Evolutionary conservation across 2,888 invertebrate genomes (phyloP), one percentile per base, ranked within the genome.

Genomic region (Oxystoma pomonae): DNA sequence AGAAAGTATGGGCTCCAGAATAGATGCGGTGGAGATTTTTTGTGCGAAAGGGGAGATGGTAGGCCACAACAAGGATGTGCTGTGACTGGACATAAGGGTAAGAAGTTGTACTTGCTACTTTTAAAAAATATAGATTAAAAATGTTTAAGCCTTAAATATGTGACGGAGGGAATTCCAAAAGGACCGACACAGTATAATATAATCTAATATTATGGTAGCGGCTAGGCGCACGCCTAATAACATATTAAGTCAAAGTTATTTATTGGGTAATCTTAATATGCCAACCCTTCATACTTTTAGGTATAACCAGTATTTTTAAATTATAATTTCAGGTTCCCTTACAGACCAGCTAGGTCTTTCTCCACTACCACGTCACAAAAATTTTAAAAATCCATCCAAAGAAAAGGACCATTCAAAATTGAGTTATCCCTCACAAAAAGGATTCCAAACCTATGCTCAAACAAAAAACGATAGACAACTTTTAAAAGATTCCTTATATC

Each of bases 281-380:
- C n/a, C n/a, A n/a, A n/a, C n/a, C n/a, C n/a, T n/a, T n/a, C n/a
- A n/a, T n/a, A n/a, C n/a, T n/a, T n/a, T n/a, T n/a, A n/a, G n/a
- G n/a, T n/a, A n/a, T n/a, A n/a, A n/a, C n/a, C n/a, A n/a, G n/a
- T n/a, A n/a, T n/a, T n/a, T 50, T 50, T 12, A 50, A 12, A 50
- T 50, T 50, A 12, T 51, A 21, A 17, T 66, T 67, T 49, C 57
- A 67, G 67, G 56, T 19, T 18, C 50, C 1, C 19, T 67, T 60
- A 63, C 67, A 7, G 68, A 73, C 9, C 66, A 69, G 55, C 57
- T 73, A 7, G 72, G 71, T 1, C 60, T 71, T 18, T 75, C 75
- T 1, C 75, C 75, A 5, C 58, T 76, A 52, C 71, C 73, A 0
- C 65, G 75, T n/a, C 76, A 75, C 56, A 66, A 67, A 62, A 74